Evolutionary conservation across 1,140 invertebrate species (phyloP).

Genomic region (Drosophila lacertosa): DNA sequence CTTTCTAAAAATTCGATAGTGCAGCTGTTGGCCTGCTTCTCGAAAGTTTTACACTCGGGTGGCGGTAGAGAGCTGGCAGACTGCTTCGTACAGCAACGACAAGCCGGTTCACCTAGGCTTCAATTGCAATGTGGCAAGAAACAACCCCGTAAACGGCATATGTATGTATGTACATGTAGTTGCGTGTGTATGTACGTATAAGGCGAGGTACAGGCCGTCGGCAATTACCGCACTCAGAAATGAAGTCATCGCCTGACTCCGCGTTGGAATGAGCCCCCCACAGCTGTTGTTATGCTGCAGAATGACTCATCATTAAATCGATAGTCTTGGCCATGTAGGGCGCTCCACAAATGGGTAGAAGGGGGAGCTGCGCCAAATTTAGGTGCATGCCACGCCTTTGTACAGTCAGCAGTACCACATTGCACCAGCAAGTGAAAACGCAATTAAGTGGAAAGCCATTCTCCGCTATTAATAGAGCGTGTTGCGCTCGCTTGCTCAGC

Average conservation of each 20-base stretch:
- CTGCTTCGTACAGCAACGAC: conserved; percentile 11
- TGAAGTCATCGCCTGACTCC: conserved; percentile 59
- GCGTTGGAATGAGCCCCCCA: conserved; percentile 21
- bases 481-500: conserved; percentile 30
- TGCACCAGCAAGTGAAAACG: conserved; percentile 24
- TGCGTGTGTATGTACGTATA: conserved; percentile 4
- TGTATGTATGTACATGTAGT: neutral
- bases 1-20: conserved; percentile 61
- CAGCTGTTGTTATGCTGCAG: conserved; percentile 34
- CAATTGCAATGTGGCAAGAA: conserved; percentile 30
- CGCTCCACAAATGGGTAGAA: conserved; percentile 10
- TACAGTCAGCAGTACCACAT: conserved; percentile 56
- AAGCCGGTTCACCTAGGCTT: conserved; percentile 69
- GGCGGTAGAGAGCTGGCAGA: conserved; percentile 1
- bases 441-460: conserved; percentile 52
- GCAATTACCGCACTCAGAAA: conserved; percentile 16
- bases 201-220: neutral
- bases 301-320: conserved; percentile 63
- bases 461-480: conserved; percentile 53
- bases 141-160: conserved; percentile 46
- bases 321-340: conserved; percentile 3
- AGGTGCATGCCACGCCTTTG: conserved; percentile 29
- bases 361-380: conserved; percentile 15
- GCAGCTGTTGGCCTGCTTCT: conserved; percentile 50
- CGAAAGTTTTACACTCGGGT: conserved; percentile 36